Conservation (phyloP, 2,113 vertebrate genomes). For the Catharus minimus region DNA sequence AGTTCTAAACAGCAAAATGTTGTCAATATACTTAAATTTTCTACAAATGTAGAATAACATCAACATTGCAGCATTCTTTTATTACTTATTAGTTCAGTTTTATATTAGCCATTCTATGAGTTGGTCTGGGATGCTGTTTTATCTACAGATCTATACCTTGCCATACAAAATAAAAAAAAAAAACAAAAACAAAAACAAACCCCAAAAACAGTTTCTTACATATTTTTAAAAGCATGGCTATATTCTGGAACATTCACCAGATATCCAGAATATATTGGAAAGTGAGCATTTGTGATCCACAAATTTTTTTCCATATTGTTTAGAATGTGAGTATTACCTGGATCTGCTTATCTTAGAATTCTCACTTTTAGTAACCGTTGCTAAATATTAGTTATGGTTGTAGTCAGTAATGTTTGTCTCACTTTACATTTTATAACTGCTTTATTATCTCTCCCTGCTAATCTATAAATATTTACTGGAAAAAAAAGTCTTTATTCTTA, state of each 20-base stretch:
- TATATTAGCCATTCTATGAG: neutral
- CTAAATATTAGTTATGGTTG: neutral
- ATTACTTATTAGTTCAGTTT: neutral
- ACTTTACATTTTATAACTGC: neutral
- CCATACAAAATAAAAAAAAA: neutral
- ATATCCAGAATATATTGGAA: neutral
- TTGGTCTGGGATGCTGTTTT: neutral
- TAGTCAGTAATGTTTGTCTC: neutral
- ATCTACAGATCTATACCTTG: neutral
- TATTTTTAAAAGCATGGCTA: neutral
- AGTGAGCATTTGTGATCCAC: neutral
- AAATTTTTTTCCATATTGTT: neutral
- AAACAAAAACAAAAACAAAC: no score
- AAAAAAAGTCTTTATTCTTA: neutral
- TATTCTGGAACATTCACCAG: neutral
- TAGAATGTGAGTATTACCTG: neutral
- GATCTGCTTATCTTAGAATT: neutral
- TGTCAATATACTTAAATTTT: neutral
- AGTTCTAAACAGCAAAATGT: neutral
- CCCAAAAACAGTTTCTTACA: neutral
- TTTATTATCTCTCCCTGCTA: neutral
- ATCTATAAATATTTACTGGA: neutral
- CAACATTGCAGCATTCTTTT: neutral
- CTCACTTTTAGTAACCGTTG: neutral
- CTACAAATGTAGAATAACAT: neutral